Base-by-base conservation (phyloP, 2,797 vertebrate genomes). In the Oryzias sinensis region DNA sequence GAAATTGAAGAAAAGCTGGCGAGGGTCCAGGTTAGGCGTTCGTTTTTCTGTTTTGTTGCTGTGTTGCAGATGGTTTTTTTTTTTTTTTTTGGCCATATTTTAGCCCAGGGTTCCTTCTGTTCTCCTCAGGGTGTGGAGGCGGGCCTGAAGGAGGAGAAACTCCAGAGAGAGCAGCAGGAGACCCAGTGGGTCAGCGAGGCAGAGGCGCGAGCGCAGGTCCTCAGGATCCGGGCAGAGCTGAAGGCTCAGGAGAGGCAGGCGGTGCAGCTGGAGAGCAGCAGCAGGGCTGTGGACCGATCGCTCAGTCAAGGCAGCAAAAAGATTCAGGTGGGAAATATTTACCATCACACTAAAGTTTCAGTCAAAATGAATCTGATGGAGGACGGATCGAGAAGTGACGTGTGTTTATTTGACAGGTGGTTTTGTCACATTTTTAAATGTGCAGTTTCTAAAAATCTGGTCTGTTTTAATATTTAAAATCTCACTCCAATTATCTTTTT, bases 221-320 rank as follows among this genome's bases (percentile, higher is more conserved):
- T 95, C 33, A 93, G 95, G 59, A 92, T 95, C 69, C 93, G 90
- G 54, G 90, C 93, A 0, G 96, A 98, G 64, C 89, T 98, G 15
- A 95, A 97, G 72, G 62, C 93, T 45, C 96, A 98, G 73, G 93
- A 94, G 60, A 95, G 97, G 72, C 96, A 98, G 67, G 95, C 93
- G 2, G 84, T 94, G 40, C 92, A 97, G 68, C 70, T 98, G 78
- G 96, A 99, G 80, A 98, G 94, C 25, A 95, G 97, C 68, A 94
- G 94, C 81, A 92, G 94, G 76, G 96, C 96, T 0, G 93, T 99
- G 63, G 96, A 98, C 58, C 84, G 97, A 42, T 97, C 97, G 3
- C 85, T 98, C 22, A 93, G 94, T 56, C 96, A 98, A 80, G 95
- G 93, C 54, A 88, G 91, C 83, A 97, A 92, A 72, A 90, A 94